Evolutionary conservation across 2,797 vertebrate species (phyloP).

Genomic region (Serranus cabrilla): DNA sequence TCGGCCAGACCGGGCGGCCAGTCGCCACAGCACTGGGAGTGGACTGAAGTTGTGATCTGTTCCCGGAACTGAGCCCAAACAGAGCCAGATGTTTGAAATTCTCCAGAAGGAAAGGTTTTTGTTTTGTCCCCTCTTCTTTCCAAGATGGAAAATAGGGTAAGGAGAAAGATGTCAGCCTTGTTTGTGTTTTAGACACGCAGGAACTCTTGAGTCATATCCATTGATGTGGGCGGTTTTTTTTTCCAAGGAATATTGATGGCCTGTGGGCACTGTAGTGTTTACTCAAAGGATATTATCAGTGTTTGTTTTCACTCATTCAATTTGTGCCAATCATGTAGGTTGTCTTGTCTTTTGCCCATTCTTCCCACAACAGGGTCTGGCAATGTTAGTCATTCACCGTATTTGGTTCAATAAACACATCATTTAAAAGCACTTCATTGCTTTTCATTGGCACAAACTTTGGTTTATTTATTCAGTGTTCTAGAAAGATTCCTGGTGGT

Average conservation of each 20-base stretch:
- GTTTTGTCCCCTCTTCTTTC: constrained; percentile 43
- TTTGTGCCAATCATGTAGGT: constrained; percentile 1
- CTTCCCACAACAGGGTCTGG: not conserved
- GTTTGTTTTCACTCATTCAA: constrained; percentile 4
- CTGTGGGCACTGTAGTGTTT: constrained; percentile 11
- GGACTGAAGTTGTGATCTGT: constrained; percentile 61
- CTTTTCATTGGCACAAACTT: not conserved
- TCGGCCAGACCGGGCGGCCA: not conserved
- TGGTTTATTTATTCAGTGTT: not conserved
- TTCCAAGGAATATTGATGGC: constrained; percentile 4
- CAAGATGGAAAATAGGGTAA: constrained; percentile 30
- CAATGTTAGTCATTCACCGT: not conserved
- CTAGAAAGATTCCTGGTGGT: not conserved
- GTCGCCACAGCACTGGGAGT: constrained; percentile 22
- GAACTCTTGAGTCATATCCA: constrained; percentile 3
- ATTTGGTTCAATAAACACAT: not conserved
- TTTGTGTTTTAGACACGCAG: constrained; percentile 33
- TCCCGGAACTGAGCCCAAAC: constrained; percentile 78
- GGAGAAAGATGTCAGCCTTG: constrained; percentile 27
- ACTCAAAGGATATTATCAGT: constrained; percentile 12
- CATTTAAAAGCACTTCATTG: not conserved
- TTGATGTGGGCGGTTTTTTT: constrained; percentile 11
- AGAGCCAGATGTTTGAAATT: constrained; percentile 83
- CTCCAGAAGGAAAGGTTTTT: constrained; percentile 56
- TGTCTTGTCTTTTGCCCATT: not conserved